phyloP scores from a whole-genome alignment of 2,797 vertebrate species.

The Bradypodion pumilum region DNA sequence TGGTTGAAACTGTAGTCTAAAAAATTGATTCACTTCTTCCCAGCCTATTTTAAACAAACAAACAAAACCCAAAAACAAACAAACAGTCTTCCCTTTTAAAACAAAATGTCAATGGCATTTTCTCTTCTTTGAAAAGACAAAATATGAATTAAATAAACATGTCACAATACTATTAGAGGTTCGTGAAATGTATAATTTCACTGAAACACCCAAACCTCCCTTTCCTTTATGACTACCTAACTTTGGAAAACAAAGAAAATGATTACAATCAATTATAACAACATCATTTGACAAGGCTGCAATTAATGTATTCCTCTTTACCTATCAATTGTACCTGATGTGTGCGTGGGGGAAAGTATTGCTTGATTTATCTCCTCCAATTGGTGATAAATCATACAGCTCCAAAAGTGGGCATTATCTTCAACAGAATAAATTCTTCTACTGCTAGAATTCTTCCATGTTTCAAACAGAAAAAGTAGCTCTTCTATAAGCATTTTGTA shows the following conservation, averaged over 20 bases:
- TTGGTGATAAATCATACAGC: conserved; percentile 72
- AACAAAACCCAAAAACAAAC: too few species aligned
- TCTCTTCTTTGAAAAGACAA: conserved; percentile 52
- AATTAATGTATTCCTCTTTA: conserved; percentile 84
- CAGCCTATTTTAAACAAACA: too few species aligned
- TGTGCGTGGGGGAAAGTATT: conserved; percentile 58
- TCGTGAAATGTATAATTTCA: conserved; percentile 67
- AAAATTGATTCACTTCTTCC: too few species aligned
- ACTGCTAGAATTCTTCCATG: conserved; percentile 42
- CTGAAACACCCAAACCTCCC: conserved; percentile 60
- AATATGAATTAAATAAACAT: conserved; percentile 33
- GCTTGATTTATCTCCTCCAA: conserved; percentile 78
- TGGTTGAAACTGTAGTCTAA: too few species aligned
- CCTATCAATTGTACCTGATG: conserved; percentile 73
- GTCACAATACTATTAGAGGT: conserved; percentile 44
- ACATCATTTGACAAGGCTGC: conserved; percentile 79
- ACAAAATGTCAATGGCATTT: conserved; percentile 39
- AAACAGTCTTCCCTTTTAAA: conserved; percentile 31
- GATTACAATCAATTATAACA: conserved; percentile 86
- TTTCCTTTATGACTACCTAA: conserved; percentile 67
- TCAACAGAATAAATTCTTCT: conserved; percentile 62
- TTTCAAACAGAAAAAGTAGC: conserved; percentile 38
- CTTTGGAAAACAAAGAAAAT: conserved; percentile 79
- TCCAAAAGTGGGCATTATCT: conserved; percentile 62
- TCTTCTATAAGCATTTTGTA: conserved; percentile 16